phyloP scores from a whole-genome alignment of 1,140 invertebrate genomes.

The Drosophila nannoptera region DNA sequence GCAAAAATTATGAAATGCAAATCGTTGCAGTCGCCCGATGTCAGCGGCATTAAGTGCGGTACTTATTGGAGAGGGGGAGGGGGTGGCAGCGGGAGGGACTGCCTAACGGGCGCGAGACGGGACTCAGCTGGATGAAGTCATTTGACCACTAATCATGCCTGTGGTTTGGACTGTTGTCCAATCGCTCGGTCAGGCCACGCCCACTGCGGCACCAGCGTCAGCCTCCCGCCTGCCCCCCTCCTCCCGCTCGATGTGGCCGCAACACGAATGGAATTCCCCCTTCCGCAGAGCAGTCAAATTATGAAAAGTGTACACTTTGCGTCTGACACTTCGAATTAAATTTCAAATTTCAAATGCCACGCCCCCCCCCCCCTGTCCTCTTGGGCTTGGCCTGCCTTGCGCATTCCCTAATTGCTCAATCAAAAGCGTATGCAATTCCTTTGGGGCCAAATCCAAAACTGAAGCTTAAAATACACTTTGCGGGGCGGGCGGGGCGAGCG shows the following conservation, averaged over 20 bases:
- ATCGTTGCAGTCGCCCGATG: constrained; percentile 7
- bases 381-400: constrained; percentile 9
- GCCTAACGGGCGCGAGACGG: not conserved
- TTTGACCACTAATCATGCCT: constrained; percentile 70
- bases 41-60: not conserved
- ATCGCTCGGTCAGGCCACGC: constrained; percentile 18
- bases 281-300: constrained; percentile 62
- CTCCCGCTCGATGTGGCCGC: not conserved
- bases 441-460: constrained; percentile 55
- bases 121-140: constrained; percentile 36
- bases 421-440: constrained; percentile 74
- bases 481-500: not conserved
- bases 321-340: constrained; percentile 71
- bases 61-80: not conserved
- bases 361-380: not conserved
- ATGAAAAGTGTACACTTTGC: constrained; percentile 72
- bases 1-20: constrained; percentile 13
- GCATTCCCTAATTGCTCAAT: constrained; percentile 70
- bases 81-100: not conserved
- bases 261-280: constrained; percentile 43
- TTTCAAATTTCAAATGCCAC: constrained; percentile 56
- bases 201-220: not conserved
- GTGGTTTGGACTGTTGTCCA: constrained; percentile 49
- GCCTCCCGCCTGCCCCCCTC: not conserved
- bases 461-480: constrained; percentile 60